These are phyloP conservation scores for Anolis sagrei DNA, from an alignment of 2,113 vertebrate genomes.

Conservation along the genomic window DNA sequence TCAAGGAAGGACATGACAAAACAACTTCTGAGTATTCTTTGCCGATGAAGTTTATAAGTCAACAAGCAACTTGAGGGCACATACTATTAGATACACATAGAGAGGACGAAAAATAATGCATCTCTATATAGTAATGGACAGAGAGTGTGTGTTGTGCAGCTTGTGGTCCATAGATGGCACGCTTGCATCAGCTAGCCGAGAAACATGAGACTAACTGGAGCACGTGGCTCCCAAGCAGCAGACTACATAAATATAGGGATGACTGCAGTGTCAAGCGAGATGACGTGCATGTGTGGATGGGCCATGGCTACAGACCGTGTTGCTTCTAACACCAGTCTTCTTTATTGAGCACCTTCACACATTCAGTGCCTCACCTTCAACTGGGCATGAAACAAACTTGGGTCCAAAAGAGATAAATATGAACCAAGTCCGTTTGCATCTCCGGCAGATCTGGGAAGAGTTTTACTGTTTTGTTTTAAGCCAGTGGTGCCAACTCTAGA, in stretches of 20 bases:
- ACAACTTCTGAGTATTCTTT: too few species aligned
- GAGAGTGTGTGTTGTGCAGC: background rate
- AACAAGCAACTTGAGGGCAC: too few species aligned
- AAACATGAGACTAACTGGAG: background rate
- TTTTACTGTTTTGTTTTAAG: too few species aligned
- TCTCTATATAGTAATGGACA: background rate
- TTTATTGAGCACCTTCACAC: background rate
- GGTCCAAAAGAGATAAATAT: background rate
- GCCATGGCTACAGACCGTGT: background rate
- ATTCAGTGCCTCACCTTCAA: background rate
- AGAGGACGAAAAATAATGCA: background rate
- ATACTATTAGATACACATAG: background rate
- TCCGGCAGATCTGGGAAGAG: background rate
- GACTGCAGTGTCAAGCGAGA: background rate
- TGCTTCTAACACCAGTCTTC: background rate
- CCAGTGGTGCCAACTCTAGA: too few species aligned
- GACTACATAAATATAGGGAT: background rate
- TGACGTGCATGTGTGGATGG: background rate
- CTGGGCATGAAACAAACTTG: background rate
- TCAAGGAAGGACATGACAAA: too few species aligned
- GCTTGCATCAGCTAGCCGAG: background rate
- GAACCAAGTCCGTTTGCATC: background rate
- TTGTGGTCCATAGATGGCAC: conserved; percentile 8
- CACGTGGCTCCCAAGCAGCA: background rate
- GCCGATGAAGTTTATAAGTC: too few species aligned